Base-by-base conservation (phyloP, 2,888 invertebrate species). In the Tillus elongatus region DNA sequence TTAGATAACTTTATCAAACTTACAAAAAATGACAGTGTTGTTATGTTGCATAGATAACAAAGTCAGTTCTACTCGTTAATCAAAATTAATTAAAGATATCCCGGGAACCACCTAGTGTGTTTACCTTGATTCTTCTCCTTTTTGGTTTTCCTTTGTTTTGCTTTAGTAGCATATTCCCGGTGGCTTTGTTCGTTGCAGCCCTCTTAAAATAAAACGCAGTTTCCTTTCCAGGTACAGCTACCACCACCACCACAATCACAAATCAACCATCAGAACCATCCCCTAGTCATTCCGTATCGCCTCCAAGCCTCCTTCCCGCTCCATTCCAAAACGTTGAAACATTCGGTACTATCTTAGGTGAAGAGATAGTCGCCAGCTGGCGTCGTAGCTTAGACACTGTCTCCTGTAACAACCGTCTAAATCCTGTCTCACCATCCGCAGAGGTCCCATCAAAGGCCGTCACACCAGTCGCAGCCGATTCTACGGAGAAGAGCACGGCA, bases 361-460 rank as follows among this genome's bases (percentile, higher is more conserved):
- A 85, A 65, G 85, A 86, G 66, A 79, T 87, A 64, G 86, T 86
- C 64, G 78, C 77, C 55, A 78, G 79, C 63, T 82, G 82, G 79
- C 75, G 82, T 60, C 76, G 79, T 54, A 77, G 77, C 54, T 71
- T 81, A 60, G 80, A 81, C 61, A 63, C 70, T 51, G 58, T 64
- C 50, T 56, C 59, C 59, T 54, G 61, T 42, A 51, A 47, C 46
- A 61, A 53, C 47, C 58, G 52, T 46, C 30, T 51, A 44, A 50
- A 50, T 4, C 43, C 51, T 36, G 46, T 47, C 41, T 50, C 55
- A 47, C 54, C 58, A 34, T 49, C 53, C 45, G 41, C 44, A 46
- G 56, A 56, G 49, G 50, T 44, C 16, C 54, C 53, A 15, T 42
- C 44, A 44, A 70, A 68, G 44, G 64, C 68, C 15, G 60, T 64